A percentile compares a stretch with the other conserved stretches of the same genome.
These are phyloP conservation scores for Leontopithecus rosalia DNA, from an alignment of 2,797 vertebrate genomes.

Conservation along the genomic window DNA sequence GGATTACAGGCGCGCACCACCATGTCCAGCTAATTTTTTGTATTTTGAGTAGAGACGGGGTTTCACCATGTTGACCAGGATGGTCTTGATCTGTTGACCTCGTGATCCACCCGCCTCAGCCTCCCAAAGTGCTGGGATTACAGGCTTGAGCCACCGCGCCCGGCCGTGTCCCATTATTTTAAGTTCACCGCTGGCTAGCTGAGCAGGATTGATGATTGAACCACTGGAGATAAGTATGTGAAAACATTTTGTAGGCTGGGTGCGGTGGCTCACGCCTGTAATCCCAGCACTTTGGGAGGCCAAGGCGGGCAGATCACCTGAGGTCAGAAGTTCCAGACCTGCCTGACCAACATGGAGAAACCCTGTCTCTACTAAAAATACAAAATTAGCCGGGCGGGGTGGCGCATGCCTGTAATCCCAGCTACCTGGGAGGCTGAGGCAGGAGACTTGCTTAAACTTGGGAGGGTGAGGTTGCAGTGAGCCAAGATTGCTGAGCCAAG, in stretches of 20 bases:
- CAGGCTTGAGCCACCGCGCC: too few relatives aligned
- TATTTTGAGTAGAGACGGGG: too few relatives aligned
- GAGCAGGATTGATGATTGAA: constrained; percentile 36
- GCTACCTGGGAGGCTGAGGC: background rate
- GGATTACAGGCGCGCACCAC: too few relatives aligned
- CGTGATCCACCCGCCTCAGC: too few relatives aligned
- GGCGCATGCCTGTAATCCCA: background rate
- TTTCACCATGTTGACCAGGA: too few relatives aligned
- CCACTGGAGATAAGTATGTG: constrained; percentile 34
- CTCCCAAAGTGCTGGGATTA: too few relatives aligned
- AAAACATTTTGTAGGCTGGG: constrained; percentile 17
- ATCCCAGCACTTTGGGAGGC: background rate
- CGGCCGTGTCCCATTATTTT: constrained; percentile 64
- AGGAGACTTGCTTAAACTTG: background rate
- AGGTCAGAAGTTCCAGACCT: background rate
- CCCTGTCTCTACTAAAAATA: background rate
- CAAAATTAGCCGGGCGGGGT: background rate
- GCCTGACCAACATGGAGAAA: background rate
- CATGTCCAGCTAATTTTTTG: too few relatives aligned
- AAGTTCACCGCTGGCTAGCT: constrained; percentile 57
- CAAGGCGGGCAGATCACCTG: background rate
- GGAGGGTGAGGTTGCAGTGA: background rate
- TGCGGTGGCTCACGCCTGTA: background rate
- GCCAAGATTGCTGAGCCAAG: background rate
- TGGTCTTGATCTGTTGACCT: too few relatives aligned